Conservation (phyloP, 2,888 invertebrate genomes). For the Aspidiotus destructor region DNA sequence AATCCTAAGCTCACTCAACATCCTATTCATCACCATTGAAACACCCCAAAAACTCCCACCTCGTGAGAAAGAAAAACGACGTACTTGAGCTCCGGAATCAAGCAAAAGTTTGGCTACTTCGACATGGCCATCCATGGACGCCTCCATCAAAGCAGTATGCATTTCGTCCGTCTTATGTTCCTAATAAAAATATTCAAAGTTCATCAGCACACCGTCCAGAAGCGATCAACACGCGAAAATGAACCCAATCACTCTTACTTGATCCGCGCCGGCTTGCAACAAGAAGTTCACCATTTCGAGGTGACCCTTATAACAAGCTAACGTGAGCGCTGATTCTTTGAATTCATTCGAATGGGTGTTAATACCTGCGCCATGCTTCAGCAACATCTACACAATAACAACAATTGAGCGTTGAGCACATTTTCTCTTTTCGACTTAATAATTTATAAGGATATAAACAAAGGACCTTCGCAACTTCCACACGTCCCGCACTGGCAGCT, state of each 20-base stretch:
- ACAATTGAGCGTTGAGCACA: background rate
- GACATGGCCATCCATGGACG: constrained; percentile 98
- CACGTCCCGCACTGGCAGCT: constrained; percentile 91
- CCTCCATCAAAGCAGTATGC: constrained; percentile 99
- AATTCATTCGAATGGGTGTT: constrained; percentile 99
- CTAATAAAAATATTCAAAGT: constrained; percentile 42
- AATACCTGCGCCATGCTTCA: constrained; percentile 91
- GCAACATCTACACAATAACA: constrained; percentile 52
- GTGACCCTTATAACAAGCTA: constrained; percentile 93
- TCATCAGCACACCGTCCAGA: background rate
- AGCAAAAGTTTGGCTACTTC: constrained; percentile 89
- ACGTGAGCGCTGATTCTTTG: constrained; percentile 92
- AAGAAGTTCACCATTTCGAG: constrained; percentile 94
- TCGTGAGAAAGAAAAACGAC: background rate
- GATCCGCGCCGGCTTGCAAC: constrained; percentile 87
- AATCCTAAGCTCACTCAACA: no score
- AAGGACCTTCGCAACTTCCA: constrained; percentile 66
- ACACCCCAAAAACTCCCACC: no score
- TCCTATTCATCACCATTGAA: no score
- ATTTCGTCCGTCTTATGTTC: constrained; percentile 99
- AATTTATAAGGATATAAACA: no score
- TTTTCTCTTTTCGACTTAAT: no score
- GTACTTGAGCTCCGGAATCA: constrained; percentile 88
- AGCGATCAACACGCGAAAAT: background rate
- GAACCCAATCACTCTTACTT: constrained; percentile 40